phyloP scores from a whole-genome alignment of 2,888 invertebrate species.

The Ryuthela nishihirai region DNA sequence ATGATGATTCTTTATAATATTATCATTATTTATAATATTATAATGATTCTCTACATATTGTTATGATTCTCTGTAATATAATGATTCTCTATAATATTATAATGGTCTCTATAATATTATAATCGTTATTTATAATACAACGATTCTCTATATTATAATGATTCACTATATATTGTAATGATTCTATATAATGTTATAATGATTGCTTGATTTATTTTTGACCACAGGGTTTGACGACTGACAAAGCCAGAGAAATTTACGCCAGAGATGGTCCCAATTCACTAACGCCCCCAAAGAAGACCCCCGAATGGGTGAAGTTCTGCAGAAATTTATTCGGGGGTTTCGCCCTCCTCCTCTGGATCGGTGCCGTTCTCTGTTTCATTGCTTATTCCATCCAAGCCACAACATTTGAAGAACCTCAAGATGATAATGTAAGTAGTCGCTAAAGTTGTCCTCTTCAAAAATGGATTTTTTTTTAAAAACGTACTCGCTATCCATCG shows the following conservation, averaged over 20 bases:
- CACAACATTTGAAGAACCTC: conserved; percentile 83
- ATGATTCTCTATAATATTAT: background rate
- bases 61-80: background rate
- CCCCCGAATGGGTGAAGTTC: conserved; percentile 99
- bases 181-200: background rate
- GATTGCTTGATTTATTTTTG: background rate
- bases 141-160: background rate
- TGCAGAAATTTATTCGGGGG: conserved; percentile 98
- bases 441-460: too few species aligned
- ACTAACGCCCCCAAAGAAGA: conserved; percentile 80
- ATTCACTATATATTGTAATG: background rate
- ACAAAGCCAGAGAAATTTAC: conserved; percentile 58
- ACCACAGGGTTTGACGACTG: conserved; percentile 60
- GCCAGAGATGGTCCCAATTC: conserved; percentile 65
- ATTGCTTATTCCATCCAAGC: conserved; percentile 87
- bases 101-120: background rate
- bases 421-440: conserved; percentile 79
- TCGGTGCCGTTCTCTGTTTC: conserved; percentile 93
- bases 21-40: too few species aligned
- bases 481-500: too few species aligned
- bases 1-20: too few species aligned
- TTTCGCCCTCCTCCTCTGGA: conserved; percentile 75
- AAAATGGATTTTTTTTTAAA: too few species aligned
- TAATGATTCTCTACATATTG: too few species aligned
- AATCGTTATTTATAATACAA: too few species aligned